Base-by-base conservation (phyloP, 1,140 invertebrate species). In the Cydia strobilella region DNA sequence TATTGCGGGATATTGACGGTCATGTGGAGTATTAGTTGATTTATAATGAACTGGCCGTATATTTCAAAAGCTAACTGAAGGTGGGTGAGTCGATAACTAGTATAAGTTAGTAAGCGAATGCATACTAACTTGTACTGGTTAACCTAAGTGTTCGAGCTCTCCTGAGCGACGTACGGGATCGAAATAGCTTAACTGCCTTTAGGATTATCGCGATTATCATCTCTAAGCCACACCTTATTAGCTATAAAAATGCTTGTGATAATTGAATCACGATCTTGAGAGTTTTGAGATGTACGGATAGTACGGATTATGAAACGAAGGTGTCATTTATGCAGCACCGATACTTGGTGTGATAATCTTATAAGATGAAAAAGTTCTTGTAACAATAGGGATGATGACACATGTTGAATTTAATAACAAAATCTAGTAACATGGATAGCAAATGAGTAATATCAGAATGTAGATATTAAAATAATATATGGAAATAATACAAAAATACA, bases 1-100 rank as follows among this genome's bases (percentile, higher is more conserved):
- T 85, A 78, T 82, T 84, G 76, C 83, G 82, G 77, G 75, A 76
- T 74, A 51, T 13, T n/a, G 39, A 35, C 31, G 59, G 9, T 51
- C 63, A 48, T 74, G 78, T 83, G 82, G 77, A 66, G 73, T 76
- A 66, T 69, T 76, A 80, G 74, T 78, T 82, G 81, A 84, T 84
- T 85, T 84, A 85, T 84, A 74, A 71, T 69, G 27, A 74, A 78
- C 78, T 78, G 2, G 7, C 18, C 18, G 7, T 10, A 12, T 23
- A 59, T 54, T 45, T 12, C 13, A 12, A 45, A 10, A 45, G 13
- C 10, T 45, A 1, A 13, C 42, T 1, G 12, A 45, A 13, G 13
- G 1, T 2, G 10, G 3, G 42, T 10, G 42, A 45, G 31, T 3
- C 31, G 3, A 45, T 45, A 45, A 45, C 42, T 12, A 45, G 42